Base-by-base conservation (phyloP, 2,888 invertebrate species). In the Cataglyphis livida region DNA sequence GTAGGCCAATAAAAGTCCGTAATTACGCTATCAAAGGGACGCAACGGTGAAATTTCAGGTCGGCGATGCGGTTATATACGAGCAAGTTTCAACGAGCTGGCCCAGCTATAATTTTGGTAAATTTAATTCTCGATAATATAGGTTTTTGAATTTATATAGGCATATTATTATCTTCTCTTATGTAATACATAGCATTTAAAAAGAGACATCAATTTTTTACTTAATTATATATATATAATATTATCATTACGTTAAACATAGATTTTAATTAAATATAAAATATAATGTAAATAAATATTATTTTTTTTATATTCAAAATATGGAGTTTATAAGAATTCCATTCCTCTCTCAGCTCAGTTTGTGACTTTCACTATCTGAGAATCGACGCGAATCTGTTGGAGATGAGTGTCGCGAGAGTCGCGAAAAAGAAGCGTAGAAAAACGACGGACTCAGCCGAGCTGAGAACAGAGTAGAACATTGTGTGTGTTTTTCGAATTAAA, bases 401-500 rank as follows among this genome's bases (percentile, higher is more conserved):
- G 12, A 54, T 57, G 51, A 64, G 75, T 35, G 44, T 68, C 44
- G 70, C 51, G 68, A 62, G 28, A 61, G 68, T 3, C 21, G 41
- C 51, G 66, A 54, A 38, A 66, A 66, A 41, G 41, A 10, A 32
- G 32, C 1, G 21, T 32, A 82, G 75, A 82, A 82, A 74, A 82
- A 82, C 51, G 81, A 1, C 75, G 44, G 25, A 38, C 32, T 41
- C 25, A 28, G 57, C 51, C 57, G 25, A 66, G 73, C 57, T 41
- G 64, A 59, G 82, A 65, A 73, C 38, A 32, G 48, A 79, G 78
- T 61, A 82, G 75, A 82, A 75, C 59, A 38, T 51, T 71, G 83
- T 84, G 90, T 91, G 89, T 91, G 87, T 89, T 91, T 91, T 87
- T 88, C 86, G 82, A 88, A 90, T 88, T 86, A 89, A 90, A 85